Evolutionary conservation across 2,888 invertebrate genomes (phyloP), one percentile per base, ranked within the genome.

Genomic region (Seladonia tumulorum): DNA sequence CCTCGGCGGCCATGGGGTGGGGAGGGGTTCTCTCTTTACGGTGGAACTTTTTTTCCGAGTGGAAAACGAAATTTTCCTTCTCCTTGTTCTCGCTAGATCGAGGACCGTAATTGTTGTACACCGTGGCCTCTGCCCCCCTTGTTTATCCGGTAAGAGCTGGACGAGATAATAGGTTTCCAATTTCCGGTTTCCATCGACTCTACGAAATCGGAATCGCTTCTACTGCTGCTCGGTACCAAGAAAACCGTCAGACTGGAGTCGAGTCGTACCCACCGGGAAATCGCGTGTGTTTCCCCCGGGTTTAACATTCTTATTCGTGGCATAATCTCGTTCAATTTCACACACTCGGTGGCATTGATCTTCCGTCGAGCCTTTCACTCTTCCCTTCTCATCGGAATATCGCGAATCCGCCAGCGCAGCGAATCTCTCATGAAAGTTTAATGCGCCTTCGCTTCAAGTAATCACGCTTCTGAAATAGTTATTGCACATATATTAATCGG

Each of bases 11-110:
- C 35, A 0, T 2, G 1, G 35, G 2, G 35, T 2, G 35, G 35
- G 35, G 35, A 0, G 35, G n/a, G 29, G 10, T 25, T 72, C 42
- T 70, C 60, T 39, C 18, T 39, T 7, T 72, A 18, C 25, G 29
- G 29, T 66, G 14, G 39, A 42, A n/a, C 42, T 80, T 79, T 49
- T 63, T 66, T 29, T 8, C 66, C 35, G 14, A 14, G 45, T 35
- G 18, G 29, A 39, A 42, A 71, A 81, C 35, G 47, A 81, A 81
- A 80, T 81, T 71, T 79, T 53, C 75, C 39, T 57, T 42, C 45
- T 22, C 81, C 71, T 60, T 60, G 22, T 71, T 49, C 70, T n/a
- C 42, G 16, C 42, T 25, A 39, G 22, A 66, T 66, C 22, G 16
- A 53, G 35, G 39, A 18, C 60, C 63, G 63, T 71, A 49, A 81